phyloP scores from a whole-genome alignment of 2,888 invertebrate species.

The Melinopterus prodromus region DNA sequence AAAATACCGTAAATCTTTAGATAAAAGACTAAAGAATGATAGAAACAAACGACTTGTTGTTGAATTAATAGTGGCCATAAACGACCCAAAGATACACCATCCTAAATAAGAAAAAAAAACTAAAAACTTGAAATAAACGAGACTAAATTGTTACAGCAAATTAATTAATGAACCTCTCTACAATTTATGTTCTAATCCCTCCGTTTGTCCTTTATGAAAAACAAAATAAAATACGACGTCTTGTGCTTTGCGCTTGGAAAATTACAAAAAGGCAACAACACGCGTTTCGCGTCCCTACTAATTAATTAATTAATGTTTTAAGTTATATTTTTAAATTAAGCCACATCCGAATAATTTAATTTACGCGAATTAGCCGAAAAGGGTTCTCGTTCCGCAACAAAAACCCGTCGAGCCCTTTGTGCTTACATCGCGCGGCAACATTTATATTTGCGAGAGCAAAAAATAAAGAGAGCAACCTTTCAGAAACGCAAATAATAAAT shows the following conservation, averaged over 20 bases:
- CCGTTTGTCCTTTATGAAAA: neutral
- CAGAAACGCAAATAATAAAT: neutral
- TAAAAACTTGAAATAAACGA: no score
- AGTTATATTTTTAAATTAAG: neutral
- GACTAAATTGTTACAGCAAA: no score
- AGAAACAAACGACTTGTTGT: no score
- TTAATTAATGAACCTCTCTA: no score
- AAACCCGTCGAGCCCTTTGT: neutral
- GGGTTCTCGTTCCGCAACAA: neutral
- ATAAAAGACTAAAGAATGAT: no score
- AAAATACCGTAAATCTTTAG: no score
- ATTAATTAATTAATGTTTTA: slow-evolving; percentile 4
- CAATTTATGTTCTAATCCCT: neutral
- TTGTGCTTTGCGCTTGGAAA: neutral
- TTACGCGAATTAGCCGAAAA: neutral
- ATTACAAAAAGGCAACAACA: neutral
- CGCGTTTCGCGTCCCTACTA: neutral
- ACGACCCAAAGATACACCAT: no score
- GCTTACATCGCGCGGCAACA: neutral
- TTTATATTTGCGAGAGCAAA: neutral
- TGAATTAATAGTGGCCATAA: no score
- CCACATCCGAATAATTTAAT: neutral
- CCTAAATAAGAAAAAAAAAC: no score
- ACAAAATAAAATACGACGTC: neutral
- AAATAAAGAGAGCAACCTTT: neutral